Conservation (phyloP, 2,888 invertebrate genomes). For the Drosophila fungiperda region DNA sequence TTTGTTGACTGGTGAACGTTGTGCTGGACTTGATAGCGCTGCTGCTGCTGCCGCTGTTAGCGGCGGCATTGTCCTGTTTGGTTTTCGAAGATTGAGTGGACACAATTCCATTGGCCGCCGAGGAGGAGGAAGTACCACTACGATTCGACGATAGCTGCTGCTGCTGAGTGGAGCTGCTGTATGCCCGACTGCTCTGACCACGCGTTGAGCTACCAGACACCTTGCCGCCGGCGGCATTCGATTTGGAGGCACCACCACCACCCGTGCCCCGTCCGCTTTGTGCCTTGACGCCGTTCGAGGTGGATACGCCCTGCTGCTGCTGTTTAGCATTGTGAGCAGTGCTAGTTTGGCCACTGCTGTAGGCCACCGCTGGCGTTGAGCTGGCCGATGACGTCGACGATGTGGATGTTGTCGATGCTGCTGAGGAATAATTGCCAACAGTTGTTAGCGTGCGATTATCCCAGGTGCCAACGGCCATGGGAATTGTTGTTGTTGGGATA, state of each 20-base stretch:
- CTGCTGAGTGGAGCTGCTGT: slow-evolving; percentile 30
- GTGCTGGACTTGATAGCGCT: slow-evolving; percentile 35
- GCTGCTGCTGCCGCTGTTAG: slow-evolving; percentile 4
- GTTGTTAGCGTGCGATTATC: slow-evolving; percentile 81
- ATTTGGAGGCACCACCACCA: slow-evolving; percentile 28
- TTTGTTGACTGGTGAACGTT: slow-evolving; percentile 36
- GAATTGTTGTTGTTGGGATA: slow-evolving; percentile 8
- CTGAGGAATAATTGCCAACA: slow-evolving; percentile 66
- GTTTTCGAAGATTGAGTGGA: slow-evolving; percentile 28
- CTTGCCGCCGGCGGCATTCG: slow-evolving; percentile 49
- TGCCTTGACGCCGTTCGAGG: slow-evolving; percentile 37
- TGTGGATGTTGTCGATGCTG: slow-evolving; percentile 77
- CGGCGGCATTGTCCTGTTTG: slow-evolving; percentile 43
- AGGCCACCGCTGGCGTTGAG: slow-evolving; percentile 58
- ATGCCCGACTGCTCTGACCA: slow-evolving; percentile 44
- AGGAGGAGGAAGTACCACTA: neutral
- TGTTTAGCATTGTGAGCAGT: slow-evolving; percentile 41
- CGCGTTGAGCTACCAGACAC: slow-evolving; percentile 46
- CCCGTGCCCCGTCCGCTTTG: slow-evolving; percentile 42
- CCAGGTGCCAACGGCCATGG: slow-evolving; percentile 83
- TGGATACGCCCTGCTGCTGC: slow-evolving; percentile 24
- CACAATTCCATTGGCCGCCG: slow-evolving; percentile 44
- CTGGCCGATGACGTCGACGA: slow-evolving; percentile 74
- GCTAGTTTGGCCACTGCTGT: slow-evolving; percentile 44
- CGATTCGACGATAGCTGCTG: slow-evolving; percentile 28